Base-by-base conservation (phyloP, 2,113 vertebrate species). In the Cavia aperea region DNA sequence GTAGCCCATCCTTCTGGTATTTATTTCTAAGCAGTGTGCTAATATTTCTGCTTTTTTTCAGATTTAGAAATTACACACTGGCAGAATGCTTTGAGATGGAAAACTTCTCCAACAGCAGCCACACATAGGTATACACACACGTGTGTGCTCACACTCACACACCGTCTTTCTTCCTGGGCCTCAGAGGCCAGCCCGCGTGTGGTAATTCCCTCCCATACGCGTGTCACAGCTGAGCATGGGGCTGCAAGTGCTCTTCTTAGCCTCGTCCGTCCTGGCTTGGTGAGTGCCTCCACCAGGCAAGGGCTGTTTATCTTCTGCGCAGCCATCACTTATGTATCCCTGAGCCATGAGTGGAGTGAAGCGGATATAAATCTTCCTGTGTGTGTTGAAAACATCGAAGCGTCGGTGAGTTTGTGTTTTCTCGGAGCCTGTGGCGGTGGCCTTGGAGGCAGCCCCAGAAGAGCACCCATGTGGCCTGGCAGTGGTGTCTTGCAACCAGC, bases 381-480 rank as follows among this genome's bases (percentile, higher is more conserved):
- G 56, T 43, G 26, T 21, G 1, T 75, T 73, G 24, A 75, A 13
- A 36, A 54, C n/a, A 36, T 33, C n/a, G 65, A 46, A 31, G 49
- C 89, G 14, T 46, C n/a, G 13, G 5, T 51, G n/a, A 60, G 24
- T 21, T 6, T 23, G 5, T 31, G n/a, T 85, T 84, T 26, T 36
- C 73, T 36, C 13, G 49, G 62, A 36, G 29, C 31, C 73, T 58
- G 39, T 82, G 79, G 51, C 4, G 7, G 73, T 39, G 3, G 43
- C 26, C 51, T 81, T 60, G 8, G 0, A 23, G 31, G 31, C 1
- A 24, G 21, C 62, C 82, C 24, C 16, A 23, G 39, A 0, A 10
- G 5, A 1, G 49, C 33, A 1, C 0, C 36, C 62, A 6, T 11
- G 0, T 0, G 19, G 36, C 56, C 79, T 49, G 24, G 33, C 5